Evolutionary conservation across 2,797 vertebrate species (phyloP).

Genomic region (Garrulus glandarius): DNA sequence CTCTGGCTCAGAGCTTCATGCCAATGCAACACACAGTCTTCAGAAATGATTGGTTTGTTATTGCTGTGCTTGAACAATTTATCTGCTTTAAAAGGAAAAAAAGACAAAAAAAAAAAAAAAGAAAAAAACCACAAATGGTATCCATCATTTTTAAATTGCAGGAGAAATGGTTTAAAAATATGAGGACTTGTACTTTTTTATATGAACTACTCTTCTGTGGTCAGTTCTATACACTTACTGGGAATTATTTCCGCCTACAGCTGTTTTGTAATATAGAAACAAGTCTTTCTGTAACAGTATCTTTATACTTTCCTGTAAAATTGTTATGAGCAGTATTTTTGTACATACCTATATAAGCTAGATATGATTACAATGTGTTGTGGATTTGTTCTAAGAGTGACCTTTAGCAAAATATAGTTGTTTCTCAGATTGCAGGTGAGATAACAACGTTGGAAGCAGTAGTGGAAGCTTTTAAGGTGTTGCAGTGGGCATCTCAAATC

Average conservation of each 20-base stretch:
- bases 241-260: not conserved
- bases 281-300: not conserved
- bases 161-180: not conserved
- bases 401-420: not conserved
- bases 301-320: not conserved
- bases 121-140: accelerated
- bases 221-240: not conserved
- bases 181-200: not conserved
- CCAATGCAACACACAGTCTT: not conserved
- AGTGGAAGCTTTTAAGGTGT: not conserved
- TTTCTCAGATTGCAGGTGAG: not conserved
- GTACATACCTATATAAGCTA: not conserved
- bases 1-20: not conserved
- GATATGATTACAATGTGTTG: not conserved
- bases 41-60: not conserved
- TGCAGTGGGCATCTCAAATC: not conserved
- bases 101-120: no score
- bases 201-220: not conserved
- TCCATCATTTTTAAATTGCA: not conserved
- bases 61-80: not conserved
- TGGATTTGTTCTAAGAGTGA: not conserved
- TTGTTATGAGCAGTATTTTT: not conserved
- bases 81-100: not conserved
- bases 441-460: not conserved
- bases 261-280: not conserved